These are phyloP conservation scores for Chloroceryle inda DNA, from an alignment of 2,797 vertebrate genomes.

Conservation along the genomic window DNA sequence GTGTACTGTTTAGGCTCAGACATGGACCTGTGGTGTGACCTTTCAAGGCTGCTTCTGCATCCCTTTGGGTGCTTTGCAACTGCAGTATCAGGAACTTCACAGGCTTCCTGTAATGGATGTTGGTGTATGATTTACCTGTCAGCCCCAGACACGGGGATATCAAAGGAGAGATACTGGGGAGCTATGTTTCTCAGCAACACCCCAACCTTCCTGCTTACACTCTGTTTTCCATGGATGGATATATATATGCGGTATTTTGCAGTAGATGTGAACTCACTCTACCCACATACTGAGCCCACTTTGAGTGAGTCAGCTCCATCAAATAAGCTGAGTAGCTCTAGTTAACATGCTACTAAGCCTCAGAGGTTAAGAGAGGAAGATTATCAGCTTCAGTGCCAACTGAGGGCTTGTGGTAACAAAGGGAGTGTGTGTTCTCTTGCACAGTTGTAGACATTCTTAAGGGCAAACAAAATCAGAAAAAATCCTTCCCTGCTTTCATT, in stretches of 20 bases:
- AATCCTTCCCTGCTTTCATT: not conserved
- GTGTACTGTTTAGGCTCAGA: not conserved
- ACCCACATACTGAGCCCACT: slow-evolving; percentile 67
- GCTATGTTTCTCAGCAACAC: slow-evolving; percentile 59
- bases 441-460: not conserved
- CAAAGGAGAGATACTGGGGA: not conserved
- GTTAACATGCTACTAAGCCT: not conserved
- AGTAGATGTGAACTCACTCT: slow-evolving; percentile 56
- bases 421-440: not conserved
- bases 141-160: not conserved
- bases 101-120: not conserved
- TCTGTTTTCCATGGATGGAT: slow-evolving; percentile 41
- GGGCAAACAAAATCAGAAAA: not conserved
- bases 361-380: not conserved
- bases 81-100: not conserved
- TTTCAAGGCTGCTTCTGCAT: not conserved
- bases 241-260: slow-evolving; percentile 57
- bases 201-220: slow-evolving; percentile 58
- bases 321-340: slow-evolving; percentile 28
- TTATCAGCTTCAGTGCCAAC: not conserved
- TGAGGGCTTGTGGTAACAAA: not conserved
- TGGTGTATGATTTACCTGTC: not conserved
- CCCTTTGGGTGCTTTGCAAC: not conserved
- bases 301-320: slow-evolving; percentile 66
- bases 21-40: not conserved